Conservation (phyloP, 2,888 invertebrate species). For the Cerceris ruficornis region DNA sequence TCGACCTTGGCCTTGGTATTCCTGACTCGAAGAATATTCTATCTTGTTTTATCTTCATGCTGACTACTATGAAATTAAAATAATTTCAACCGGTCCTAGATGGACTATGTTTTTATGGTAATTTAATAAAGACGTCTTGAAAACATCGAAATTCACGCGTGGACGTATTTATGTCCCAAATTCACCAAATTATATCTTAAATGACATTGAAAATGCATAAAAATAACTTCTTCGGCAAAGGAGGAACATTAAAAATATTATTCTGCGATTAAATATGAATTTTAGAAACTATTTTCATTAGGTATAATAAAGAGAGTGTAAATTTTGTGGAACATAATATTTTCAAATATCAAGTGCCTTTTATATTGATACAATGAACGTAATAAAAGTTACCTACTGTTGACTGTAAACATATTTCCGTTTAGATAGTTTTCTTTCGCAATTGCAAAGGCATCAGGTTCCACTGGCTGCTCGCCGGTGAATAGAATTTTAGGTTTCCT, state of each 20-base stretch:
- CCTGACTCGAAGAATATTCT: not conserved
- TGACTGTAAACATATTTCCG: not conserved
- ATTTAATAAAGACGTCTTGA: not conserved
- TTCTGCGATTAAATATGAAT: too few relatives aligned
- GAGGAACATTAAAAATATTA: too few relatives aligned
- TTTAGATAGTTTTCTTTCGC: not conserved
- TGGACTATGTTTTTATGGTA: not conserved
- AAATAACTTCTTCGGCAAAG: too few relatives aligned
- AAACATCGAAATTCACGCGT: too few relatives aligned
- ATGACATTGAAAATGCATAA: too few relatives aligned
- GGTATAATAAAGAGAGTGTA: not conserved
- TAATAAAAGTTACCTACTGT: not conserved
- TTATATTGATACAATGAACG: not conserved
- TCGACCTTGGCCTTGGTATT: slow-evolving; percentile 48
- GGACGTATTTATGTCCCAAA: too few relatives aligned
- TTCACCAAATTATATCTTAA: too few relatives aligned
- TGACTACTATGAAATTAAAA: slow-evolving; percentile 5
- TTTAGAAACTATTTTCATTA: too few relatives aligned
- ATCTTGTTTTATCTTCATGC: not conserved
- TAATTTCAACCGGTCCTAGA: not conserved
- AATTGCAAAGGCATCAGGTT: not conserved
- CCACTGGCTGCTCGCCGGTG: not conserved
- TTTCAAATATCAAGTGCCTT: not conserved
- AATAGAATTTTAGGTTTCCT: not conserved
- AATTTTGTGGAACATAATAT: not conserved